phyloP scores from a whole-genome alignment of 2,113 vertebrate genomes.

The Limnothrissa miodon region DNA sequence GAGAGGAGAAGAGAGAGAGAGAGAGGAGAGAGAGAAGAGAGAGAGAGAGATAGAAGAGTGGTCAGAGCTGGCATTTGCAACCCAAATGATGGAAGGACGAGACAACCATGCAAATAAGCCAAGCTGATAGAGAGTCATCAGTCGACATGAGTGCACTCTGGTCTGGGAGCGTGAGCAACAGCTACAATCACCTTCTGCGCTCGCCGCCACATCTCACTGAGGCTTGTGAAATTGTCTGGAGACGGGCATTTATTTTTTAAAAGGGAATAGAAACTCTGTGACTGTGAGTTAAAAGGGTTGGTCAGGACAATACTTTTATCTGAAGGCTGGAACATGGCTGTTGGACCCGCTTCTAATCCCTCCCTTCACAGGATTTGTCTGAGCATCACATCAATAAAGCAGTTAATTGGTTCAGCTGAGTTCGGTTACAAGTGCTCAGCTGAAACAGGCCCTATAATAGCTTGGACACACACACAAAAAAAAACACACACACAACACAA shows the following conservation, averaged over 20 bases:
- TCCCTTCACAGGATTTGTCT: not conserved
- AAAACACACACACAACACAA: conserved; percentile 7
- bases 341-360: not conserved
- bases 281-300: not conserved
- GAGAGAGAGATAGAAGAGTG: conserved; percentile 6
- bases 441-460: not conserved
- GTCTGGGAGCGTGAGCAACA: not conserved
- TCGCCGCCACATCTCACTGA: not conserved
- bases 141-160: not conserved
- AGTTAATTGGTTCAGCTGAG: conserved; percentile 37
- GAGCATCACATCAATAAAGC: conserved; percentile 26
- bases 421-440: conserved; percentile 20
- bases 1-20: not conserved
- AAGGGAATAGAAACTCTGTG: not conserved
- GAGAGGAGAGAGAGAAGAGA: conserved; percentile 19
- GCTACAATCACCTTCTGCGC: not conserved
- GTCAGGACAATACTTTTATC: not conserved
- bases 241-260: not conserved
- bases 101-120: conserved; percentile 43
- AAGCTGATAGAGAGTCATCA: conserved; percentile 19
- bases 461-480: conserved; percentile 1
- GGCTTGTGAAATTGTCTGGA: not conserved
- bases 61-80: conserved; percentile 48
- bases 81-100: conserved; percentile 38
- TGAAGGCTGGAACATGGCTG: not conserved